Evolutionary conservation across 1,140 invertebrate species (phyloP).

Genomic region (Drosophila kurseongensis): DNA sequence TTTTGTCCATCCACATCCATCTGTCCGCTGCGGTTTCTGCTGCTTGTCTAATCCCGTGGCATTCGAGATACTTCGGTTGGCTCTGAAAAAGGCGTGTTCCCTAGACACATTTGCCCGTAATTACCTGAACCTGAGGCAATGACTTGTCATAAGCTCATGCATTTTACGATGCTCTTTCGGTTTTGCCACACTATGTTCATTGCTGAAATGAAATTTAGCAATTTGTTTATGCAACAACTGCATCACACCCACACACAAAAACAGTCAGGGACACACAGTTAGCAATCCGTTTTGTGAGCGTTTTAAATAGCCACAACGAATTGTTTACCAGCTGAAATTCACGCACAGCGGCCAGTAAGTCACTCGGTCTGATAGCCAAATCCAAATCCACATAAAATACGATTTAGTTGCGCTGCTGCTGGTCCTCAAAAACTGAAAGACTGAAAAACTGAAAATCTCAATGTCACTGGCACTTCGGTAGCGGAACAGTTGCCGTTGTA

Average conservation of each 20-base stretch:
- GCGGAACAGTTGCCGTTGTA: constrained; percentile 58
- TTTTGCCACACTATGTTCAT: constrained; percentile 37
- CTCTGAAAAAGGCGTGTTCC: constrained; percentile 16
- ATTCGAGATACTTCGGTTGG: constrained; percentile 8
- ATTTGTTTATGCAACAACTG: constrained; percentile 60
- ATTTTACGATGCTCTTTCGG: constrained; percentile 41
- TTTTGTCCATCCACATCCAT: constrained; percentile 56
- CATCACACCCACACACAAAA: constrained; percentile 9
- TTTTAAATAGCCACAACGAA: constrained; percentile 77
- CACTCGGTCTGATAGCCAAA: constrained; percentile 30
- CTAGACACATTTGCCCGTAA: constrained; percentile 45
- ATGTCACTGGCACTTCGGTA: constrained; percentile 62
- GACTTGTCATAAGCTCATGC: constrained; percentile 53
- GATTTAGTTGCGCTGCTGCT: constrained; percentile 71
- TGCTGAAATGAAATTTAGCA: constrained; percentile 35
- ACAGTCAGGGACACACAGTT: constrained; percentile 18
- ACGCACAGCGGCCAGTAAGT: constrained; percentile 65
- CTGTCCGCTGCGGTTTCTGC: constrained; percentile 47
- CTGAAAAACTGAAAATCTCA: constrained; percentile 16
- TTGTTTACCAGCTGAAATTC: constrained; percentile 63
- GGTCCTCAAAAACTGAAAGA: neutral
- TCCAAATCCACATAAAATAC: constrained; percentile 62
- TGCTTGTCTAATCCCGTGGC: constrained; percentile 41
- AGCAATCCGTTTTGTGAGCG: constrained; percentile 30
- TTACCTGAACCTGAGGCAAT: constrained; percentile 51